Percentiles rank a stretch among this genome's conserved stretches.
These are phyloP conservation scores for Caenorhabditis plicata DNA, from an alignment of 2,888 invertebrate genomes.

Conservation along the genomic window DNA sequence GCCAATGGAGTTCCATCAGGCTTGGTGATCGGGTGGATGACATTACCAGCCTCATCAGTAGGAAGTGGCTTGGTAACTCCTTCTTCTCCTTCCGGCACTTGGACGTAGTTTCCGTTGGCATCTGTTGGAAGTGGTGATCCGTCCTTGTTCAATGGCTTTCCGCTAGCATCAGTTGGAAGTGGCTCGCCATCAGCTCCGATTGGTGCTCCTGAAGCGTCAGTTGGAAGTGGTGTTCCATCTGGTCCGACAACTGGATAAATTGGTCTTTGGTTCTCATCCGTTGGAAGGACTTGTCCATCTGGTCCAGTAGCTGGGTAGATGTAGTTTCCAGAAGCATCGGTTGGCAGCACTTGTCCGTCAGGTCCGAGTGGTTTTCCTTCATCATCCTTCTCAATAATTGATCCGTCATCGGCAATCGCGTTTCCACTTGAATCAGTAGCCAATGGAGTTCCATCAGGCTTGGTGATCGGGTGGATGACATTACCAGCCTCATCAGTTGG, in stretches of 20 bases:
- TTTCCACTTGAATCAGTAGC: slow-evolving; percentile 14
- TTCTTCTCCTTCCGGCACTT: slow-evolving; percentile 6
- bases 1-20: slow-evolving; percentile 16
- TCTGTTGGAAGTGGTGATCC: slow-evolving; percentile 23
- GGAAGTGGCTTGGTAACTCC: slow-evolving; percentile 3
- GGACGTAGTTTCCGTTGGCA: slow-evolving; percentile 3
- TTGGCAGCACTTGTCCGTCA: slow-evolving; percentile 25
- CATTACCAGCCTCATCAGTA: slow-evolving; percentile 15
- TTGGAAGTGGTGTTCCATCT: slow-evolving; percentile 25
- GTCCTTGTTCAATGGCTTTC: slow-evolving; percentile 15
- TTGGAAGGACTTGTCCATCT: slow-evolving; percentile 14
- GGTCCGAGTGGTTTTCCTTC: slow-evolving; percentile 22
- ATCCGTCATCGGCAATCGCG: slow-evolving; percentile 14
- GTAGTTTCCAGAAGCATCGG: slow-evolving; percentile 13
- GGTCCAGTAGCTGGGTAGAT: slow-evolving; percentile 26
- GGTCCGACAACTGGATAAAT: slow-evolving; percentile 22
- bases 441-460: slow-evolving; percentile 7
- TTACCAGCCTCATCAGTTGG: slow-evolving; percentile 20
- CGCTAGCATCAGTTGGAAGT: slow-evolving; percentile 15
- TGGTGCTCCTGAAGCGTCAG: slow-evolving; percentile 11
- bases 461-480: slow-evolving; percentile 11
- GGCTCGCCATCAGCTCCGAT: slow-evolving; percentile 20
- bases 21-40: slow-evolving; percentile 17
- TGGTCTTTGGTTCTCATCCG: slow-evolving; percentile 4
- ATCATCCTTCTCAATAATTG: slow-evolving; percentile 8